These are phyloP conservation scores for Nothobranchius kuhntae DNA, from an alignment of 2,113 vertebrate species.

Conservation along the genomic window DNA sequence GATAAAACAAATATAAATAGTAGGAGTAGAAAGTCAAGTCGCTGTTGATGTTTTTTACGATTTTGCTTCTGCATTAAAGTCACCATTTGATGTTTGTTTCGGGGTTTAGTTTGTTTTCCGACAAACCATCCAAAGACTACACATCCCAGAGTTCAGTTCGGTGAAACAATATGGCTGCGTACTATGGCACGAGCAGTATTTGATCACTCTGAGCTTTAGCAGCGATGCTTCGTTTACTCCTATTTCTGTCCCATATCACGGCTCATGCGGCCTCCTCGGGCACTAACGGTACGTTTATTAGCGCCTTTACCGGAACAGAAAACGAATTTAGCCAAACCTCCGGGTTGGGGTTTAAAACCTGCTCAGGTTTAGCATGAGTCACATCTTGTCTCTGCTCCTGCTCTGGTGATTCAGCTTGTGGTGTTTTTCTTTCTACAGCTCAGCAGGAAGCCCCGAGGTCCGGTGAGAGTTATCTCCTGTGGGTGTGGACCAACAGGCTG, in stretches of 20 bases:
- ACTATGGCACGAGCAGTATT: neutral
- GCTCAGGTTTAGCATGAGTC: no score
- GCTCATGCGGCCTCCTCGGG: conserved; percentile 7
- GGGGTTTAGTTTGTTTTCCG: neutral
- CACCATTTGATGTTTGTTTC: no score
- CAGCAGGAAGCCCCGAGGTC: conserved; percentile 62
- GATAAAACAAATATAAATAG: no score
- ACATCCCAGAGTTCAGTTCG: conserved; percentile 59
- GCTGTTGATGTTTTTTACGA: no score
- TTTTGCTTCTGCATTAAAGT: no score
- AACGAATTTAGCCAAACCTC: neutral
- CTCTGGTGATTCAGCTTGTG: neutral
- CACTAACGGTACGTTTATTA: conserved; percentile 37
- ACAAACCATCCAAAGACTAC: conserved; percentile 28
- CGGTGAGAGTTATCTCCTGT: conserved; percentile 61
- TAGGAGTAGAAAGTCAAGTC: no score
- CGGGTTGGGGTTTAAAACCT: no score
- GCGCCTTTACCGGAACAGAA: neutral
- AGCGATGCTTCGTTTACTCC: conserved; percentile 20
- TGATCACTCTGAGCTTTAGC: neutral
- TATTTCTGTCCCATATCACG: neutral
- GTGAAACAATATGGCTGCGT: conserved; percentile 61
- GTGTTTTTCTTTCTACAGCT: conserved; percentile 39
- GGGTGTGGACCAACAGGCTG: conserved; percentile 86
- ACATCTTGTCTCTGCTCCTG: no score